These are phyloP conservation scores for Sarcophaga subvicina DNA, from an alignment of 2,888 invertebrate genomes.

Conservation along the genomic window DNA sequence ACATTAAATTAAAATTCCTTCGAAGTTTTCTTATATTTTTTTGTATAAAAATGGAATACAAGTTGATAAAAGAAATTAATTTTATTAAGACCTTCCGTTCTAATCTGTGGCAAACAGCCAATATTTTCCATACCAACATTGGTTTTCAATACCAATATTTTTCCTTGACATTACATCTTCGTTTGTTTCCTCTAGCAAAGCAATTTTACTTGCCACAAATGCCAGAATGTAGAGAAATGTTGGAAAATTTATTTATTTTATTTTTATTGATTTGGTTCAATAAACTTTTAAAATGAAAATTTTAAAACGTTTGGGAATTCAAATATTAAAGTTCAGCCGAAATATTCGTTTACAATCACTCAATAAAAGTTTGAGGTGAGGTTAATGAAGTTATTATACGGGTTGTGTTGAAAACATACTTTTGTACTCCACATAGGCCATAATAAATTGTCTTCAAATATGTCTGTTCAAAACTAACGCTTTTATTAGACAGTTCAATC, in stretches of 20 bases:
- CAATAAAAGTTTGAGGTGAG: neutral
- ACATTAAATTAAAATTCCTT: slow-evolving; percentile 51
- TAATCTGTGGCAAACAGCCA: slow-evolving; percentile 45
- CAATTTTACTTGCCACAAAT: neutral
- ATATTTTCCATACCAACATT: neutral
- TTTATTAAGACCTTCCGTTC: slow-evolving; percentile 4
- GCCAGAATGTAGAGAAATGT: neutral
- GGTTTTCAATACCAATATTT: neutral
- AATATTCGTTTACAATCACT: neutral
- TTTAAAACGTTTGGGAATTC: neutral
- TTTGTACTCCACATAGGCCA: too few relatives aligned
- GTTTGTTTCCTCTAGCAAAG: neutral
- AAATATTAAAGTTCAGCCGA: neutral
- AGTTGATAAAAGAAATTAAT: slow-evolving; percentile 6
- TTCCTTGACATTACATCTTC: neutral
- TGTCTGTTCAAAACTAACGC: too few relatives aligned
- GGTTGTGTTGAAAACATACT: too few relatives aligned
- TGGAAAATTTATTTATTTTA: too few relatives aligned
- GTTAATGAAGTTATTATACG: neutral
- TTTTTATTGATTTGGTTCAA: neutral
- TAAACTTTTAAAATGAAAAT: too few relatives aligned
- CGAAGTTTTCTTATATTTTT: slow-evolving; percentile 3
- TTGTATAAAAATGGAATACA: neutral
- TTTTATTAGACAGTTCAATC: too few relatives aligned
- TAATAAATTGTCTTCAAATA: too few relatives aligned